Evolutionary conservation across 2,113 vertebrate genomes (phyloP).

Genomic region (Lycaon pictus): DNA sequence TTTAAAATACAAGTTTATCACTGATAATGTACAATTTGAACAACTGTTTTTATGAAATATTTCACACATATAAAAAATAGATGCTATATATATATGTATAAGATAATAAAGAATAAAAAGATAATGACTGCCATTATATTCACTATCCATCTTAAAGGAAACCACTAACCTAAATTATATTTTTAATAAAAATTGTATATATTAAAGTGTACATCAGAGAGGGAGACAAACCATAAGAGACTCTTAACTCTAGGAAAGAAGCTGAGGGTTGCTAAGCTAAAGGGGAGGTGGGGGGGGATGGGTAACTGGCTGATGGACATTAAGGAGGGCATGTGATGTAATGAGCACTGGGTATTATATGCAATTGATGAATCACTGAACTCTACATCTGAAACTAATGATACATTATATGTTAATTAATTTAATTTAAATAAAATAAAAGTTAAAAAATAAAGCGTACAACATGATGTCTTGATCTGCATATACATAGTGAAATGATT

Average conservation of each 20-base stretch:
- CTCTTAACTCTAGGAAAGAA: no score
- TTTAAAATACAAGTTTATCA: conserved; percentile 20
- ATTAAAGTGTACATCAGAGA: background rate
- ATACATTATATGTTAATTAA: no score
- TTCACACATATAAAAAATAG: background rate
- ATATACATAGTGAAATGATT: background rate
- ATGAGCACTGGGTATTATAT: no score
- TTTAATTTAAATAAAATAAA: no score
- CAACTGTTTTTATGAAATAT: conserved; percentile 1
- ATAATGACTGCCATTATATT: background rate
- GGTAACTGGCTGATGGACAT: no score
- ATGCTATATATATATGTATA: background rate
- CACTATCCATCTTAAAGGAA: background rate
- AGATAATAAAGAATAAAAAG: background rate
- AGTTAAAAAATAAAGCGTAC: background rate
- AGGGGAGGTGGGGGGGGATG: no score
- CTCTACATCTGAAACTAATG: no score
- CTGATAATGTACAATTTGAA: background rate
- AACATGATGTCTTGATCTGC: background rate
- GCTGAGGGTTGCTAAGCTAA: no score
- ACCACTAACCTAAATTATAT: background rate
- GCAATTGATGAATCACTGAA: no score
- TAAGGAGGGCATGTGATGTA: no score
- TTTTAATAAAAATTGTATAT: background rate
- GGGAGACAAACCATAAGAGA: no score